Percentiles rank a stretch among this genome's conserved stretches.
Evolutionary conservation across 2,888 invertebrate genomes (phyloP).

Genomic region (Netelia inedita): DNA sequence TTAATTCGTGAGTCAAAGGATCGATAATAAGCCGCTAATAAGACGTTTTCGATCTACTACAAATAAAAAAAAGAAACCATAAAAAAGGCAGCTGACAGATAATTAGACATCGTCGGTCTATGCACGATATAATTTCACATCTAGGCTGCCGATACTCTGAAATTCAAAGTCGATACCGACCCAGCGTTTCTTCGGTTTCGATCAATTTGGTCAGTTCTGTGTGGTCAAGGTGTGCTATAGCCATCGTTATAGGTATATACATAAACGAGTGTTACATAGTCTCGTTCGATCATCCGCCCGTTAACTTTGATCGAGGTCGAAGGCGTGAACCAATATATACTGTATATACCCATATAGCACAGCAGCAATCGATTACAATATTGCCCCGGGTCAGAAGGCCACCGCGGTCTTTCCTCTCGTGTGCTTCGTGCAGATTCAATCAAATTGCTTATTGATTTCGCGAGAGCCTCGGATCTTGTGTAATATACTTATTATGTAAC

Average conservation of each 20-base stretch:
- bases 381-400: conserved; percentile 61
- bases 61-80: conserved; percentile 21
- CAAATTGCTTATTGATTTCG: conserved; percentile 70
- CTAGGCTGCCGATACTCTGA: conserved; percentile 29
- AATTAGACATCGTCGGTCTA: conserved; percentile 43
- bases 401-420: conserved; percentile 42
- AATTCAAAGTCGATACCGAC: conserved; percentile 52
- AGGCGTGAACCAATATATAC: conserved; percentile 54
- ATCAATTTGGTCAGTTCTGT: conserved; percentile 55
- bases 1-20: conserved; percentile 46
- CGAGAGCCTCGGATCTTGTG: conserved; percentile 51
- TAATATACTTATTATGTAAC: conserved; percentile 44
- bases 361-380: conserved; percentile 52
- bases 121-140: conserved; percentile 59
- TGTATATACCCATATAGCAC: neutral
- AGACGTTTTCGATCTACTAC: conserved; percentile 31
- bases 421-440: conserved; percentile 65
- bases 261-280: conserved; percentile 41
- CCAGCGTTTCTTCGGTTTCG: conserved; percentile 36
- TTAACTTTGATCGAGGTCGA: conserved; percentile 57
- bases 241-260: neutral
- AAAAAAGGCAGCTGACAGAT: conserved; percentile 61
- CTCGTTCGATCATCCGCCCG: conserved; percentile 51
- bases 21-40: conserved; percentile 54
- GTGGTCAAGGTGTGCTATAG: conserved; percentile 51